Evolutionary conservation across 2,797 vertebrate species (phyloP), one percentile per base, ranked within the genome.

Genomic region (Dryobates pubescens): DNA sequence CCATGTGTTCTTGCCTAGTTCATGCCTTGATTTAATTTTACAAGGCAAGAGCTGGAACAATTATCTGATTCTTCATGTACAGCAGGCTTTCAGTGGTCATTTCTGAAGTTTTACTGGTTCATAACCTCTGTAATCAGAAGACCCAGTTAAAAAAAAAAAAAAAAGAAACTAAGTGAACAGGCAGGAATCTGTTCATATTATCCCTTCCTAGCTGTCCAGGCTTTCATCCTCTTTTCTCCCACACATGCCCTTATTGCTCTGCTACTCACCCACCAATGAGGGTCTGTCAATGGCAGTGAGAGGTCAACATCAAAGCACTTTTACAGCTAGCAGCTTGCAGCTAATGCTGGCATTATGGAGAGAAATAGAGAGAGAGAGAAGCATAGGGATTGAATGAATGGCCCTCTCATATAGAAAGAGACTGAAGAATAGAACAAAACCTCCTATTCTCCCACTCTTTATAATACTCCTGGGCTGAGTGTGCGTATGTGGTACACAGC

Each of bases 221-320:
- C 99, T 99, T 99, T 99, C 98, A 99, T 98, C 98, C 98, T 97
- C 96, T 98, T 97, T 98, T 98, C 98, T 98, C 99, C 98, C 98
- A 98, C 98, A 98, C 98, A 97, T 91, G 98, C 98, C 98, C 98
- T 98, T 96, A 93, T 97, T 97, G 98, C 98, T 98, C 98, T 90
- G 96, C 98, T 98, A 97, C 97, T 98, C 98, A 97, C 98, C 98
- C 97, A 97, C 98, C 98, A 98, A 98, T 98, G 98, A 98, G 98
- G 98, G 98, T 98, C 98, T 98, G 97, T 97, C 96, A 97, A 98
- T 98, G 98, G 97, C 98, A 98, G 97, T 94, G 97, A 98, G 97
- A 98, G 98, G 98, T 98, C 98, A 98, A 99, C 98, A 99, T 99
- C 99, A 99, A 99, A 99, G 99, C 97, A 92, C 97, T 97, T 97